Conservation (phyloP, 2,888 invertebrate species). For the Trichopoda pennipes region DNA sequence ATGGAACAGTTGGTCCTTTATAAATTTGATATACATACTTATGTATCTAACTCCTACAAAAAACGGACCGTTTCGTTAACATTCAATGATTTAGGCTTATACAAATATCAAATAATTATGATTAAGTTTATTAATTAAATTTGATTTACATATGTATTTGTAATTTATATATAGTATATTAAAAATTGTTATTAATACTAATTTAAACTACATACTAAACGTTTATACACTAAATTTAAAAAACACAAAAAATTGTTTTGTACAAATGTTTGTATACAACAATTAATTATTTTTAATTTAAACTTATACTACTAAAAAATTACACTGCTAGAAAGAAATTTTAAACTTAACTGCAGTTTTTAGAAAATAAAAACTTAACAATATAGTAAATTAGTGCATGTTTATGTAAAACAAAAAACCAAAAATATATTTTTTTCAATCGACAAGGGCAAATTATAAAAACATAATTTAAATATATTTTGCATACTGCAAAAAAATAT, state of each 20-base stretch:
- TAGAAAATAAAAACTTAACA: conserved; percentile 18
- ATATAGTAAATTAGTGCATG: too few species aligned
- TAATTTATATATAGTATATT: conserved; percentile 32
- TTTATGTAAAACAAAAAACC: too few species aligned
- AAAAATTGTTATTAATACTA: conserved; percentile 58
- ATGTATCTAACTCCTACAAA: too few species aligned
- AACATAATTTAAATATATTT: too few species aligned
- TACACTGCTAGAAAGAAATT: conserved; percentile 29
- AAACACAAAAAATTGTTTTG: conserved; percentile 47
- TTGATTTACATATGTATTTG: conserved; percentile 25
- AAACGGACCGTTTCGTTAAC: too few species aligned
- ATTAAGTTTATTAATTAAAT: conserved; percentile 18
- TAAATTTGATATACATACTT: too few species aligned
- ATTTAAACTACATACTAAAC: conserved; percentile 48
- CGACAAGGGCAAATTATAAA: too few species aligned
- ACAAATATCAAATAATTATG: neutral
- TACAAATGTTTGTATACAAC: conserved; percentile 63
- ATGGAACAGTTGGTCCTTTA: too few species aligned
- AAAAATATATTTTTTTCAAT: too few species aligned
- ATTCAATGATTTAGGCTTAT: neutral
- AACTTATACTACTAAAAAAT: conserved; percentile 36
- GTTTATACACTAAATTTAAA: conserved; percentile 57
- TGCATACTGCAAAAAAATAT: too few species aligned
- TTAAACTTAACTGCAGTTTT: conserved; percentile 23
- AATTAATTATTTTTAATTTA: conserved; percentile 23